A percentile compares a stretch with the other conserved stretches of the same genome.
Conservation (phyloP, 2,113 vertebrate genomes). For the Xiphophorus maculatus region DNA sequence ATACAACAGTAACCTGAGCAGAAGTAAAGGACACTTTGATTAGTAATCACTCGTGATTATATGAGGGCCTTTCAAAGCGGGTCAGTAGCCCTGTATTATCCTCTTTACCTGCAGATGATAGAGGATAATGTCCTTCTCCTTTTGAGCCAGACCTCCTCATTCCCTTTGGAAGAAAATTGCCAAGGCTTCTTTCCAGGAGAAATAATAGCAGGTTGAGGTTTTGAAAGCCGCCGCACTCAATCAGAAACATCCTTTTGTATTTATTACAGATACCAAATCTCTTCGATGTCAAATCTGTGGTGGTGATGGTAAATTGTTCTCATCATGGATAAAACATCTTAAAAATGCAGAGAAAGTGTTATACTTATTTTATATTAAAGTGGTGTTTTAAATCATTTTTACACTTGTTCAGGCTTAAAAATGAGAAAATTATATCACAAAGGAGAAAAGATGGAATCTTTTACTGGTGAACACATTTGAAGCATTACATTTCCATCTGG, state of each 20-base stretch:
- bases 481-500: neutral
- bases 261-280: conserved; percentile 17
- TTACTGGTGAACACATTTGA: neutral
- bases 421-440: neutral
- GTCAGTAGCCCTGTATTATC: conserved; percentile 61
- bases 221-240: conserved; percentile 36
- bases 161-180: conserved; percentile 49
- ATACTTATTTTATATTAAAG: neutral
- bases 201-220: conserved; percentile 42
- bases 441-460: neutral
- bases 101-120: conserved; percentile 61
- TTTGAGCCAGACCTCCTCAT: conserved; percentile 44
- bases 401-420: neutral
- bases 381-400: neutral
- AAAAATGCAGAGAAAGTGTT: neutral
- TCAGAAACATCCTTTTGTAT: conserved; percentile 44
- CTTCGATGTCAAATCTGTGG: neutral
- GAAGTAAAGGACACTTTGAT: conserved; percentile 67
- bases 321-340: neutral
- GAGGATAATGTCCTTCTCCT: conserved; percentile 42
- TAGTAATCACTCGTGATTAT: conserved; percentile 73
- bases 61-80: conserved; percentile 56
- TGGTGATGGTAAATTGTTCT: neutral
- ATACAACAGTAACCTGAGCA: conserved; percentile 34
- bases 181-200: conserved; percentile 39